A percentile compares a stretch with the other conserved stretches of the same genome.
These are phyloP conservation scores for Beaufortia kweichowensis DNA, from an alignment of 2,113 vertebrate genomes.

Conservation along the genomic window DNA sequence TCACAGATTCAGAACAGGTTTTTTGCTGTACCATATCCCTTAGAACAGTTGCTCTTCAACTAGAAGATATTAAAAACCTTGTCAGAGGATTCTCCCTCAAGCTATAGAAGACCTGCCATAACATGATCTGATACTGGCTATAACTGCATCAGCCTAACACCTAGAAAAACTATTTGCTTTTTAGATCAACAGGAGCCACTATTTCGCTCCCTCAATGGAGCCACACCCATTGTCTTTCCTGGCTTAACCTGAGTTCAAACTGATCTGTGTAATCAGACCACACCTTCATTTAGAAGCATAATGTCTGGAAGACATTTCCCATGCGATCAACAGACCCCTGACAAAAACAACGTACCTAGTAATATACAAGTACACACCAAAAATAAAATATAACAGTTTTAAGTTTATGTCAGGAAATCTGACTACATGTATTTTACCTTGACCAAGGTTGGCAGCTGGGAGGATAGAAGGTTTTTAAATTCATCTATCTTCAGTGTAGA, in stretches of 20 bases:
- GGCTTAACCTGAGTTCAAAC: slow-evolving; percentile 1
- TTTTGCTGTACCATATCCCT: not conserved
- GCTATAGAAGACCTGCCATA: slow-evolving; percentile 21
- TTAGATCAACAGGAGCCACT: slow-evolving; percentile 7
- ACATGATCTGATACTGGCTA: slow-evolving; percentile 7
- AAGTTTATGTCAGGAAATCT: not conserved
- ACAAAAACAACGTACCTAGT: not conserved
- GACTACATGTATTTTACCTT: slow-evolving; percentile 63
- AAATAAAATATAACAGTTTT: slow-evolving; percentile 10
- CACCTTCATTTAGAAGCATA: not conserved
- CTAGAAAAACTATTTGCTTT: not conserved
- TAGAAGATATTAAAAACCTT: not conserved
- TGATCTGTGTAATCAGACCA: slow-evolving; percentile 11
- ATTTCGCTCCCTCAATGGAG: not conserved
- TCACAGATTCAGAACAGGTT: not conserved
- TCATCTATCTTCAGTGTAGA: slow-evolving; percentile 70
- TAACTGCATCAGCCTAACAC: not conserved
- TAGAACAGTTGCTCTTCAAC: not conserved
- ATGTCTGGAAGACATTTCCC: not conserved
- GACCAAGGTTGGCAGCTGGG: slow-evolving; percentile 68
- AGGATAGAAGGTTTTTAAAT: slow-evolving; percentile 71
- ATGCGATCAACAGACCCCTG: not conserved
- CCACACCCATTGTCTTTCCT: not conserved
- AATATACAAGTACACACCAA: not conserved
- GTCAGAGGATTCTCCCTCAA: slow-evolving; percentile 19